A percentile compares a stretch with the other conserved stretches of the same genome.
These are phyloP conservation scores for Trachelipus rathkii DNA, from an alignment of 1,140 invertebrate genomes.

Conservation along the genomic window DNA sequence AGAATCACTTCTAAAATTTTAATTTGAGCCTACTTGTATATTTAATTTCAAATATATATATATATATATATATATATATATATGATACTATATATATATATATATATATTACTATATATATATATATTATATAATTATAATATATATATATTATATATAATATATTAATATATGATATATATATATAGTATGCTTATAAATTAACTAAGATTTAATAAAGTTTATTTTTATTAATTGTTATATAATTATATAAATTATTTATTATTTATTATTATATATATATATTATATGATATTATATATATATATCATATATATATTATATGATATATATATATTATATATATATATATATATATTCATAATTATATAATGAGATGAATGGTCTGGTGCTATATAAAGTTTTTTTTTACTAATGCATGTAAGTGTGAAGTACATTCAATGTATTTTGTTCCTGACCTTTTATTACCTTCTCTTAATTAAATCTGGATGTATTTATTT, in stretches of 20 bases:
- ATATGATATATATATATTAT: not conserved
- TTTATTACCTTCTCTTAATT: no score
- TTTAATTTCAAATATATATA: no score
- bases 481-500: no score
- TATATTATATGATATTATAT: no score
- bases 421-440: not conserved
- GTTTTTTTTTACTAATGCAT: not conserved
- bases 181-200: not conserved
- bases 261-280: no score
- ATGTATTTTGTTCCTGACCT: not conserved
- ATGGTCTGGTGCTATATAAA: constrained; percentile 5
- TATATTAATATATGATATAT: not conserved
- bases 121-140: not conserved
- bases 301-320: not conserved
- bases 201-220: not conserved
- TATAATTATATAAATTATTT: not conserved
- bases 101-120: no score
- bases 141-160: not conserved
- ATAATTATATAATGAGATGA: not conserved
- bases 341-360: constrained; percentile 15
- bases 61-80: no score
- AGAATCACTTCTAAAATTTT: no score
- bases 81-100: no score
- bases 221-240: not conserved
- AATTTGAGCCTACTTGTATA: no score